phyloP scores from a whole-genome alignment of 2,888 invertebrate genomes.

The Dinocampus coccinellae region DNA sequence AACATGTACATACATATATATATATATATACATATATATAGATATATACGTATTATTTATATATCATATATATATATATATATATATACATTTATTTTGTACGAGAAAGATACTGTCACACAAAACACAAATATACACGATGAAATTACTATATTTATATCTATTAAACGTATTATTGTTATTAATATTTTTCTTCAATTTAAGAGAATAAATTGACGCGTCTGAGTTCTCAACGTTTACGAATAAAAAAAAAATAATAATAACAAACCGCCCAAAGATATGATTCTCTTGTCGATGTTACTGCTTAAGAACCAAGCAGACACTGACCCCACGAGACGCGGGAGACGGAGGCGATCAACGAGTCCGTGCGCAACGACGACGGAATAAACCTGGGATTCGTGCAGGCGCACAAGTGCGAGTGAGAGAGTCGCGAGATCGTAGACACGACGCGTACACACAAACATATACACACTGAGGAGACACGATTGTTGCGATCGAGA shows the following conservation, averaged over 20 bases:
- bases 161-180: neutral
- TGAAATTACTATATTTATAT: neutral
- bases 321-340: constrained; percentile 51
- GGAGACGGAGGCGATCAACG: constrained; percentile 41
- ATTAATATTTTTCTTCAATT: neutral
- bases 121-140: neutral
- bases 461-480: constrained; percentile 9
- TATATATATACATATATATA: constrained; percentile 16
- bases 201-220: too few species aligned
- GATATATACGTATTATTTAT: neutral
- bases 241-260: constrained; percentile 1
- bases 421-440: constrained; percentile 17
- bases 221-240: too few species aligned
- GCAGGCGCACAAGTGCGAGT: constrained; percentile 5
- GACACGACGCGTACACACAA: constrained; percentile 5
- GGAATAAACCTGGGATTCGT: constrained; percentile 36
- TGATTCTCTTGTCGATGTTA: constrained; percentile 41
- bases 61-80: constrained; percentile 1
- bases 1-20: constrained; percentile 1
- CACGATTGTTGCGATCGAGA: constrained; percentile 36
- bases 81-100: constrained; percentile 13
- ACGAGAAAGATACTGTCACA: neutral
- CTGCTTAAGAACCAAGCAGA: constrained; percentile 51
- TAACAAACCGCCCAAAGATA: neutral
- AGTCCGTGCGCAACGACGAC: constrained; percentile 32